A percentile compares a stretch with the other conserved stretches of the same genome.
phyloP scores from a whole-genome alignment of 2,888 invertebrate genomes.

The Lomographa bimaculata region DNA sequence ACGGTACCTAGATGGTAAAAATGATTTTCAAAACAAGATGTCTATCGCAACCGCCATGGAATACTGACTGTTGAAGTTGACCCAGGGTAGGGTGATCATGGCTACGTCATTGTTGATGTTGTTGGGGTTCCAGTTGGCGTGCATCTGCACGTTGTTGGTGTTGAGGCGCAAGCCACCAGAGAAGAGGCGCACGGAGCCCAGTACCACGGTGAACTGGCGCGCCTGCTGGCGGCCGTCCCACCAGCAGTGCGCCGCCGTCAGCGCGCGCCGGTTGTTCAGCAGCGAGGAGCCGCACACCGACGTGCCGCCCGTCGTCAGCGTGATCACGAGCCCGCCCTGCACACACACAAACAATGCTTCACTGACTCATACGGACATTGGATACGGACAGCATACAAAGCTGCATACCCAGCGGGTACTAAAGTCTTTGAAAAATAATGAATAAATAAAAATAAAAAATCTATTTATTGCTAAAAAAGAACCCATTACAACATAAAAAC shows the following conservation, averaged over 20 bases:
- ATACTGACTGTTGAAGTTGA: conserved; percentile 41
- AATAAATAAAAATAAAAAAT: no score
- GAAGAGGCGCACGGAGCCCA: conserved; percentile 43
- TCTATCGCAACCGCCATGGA: no score
- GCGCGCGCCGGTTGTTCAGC: conserved; percentile 38
- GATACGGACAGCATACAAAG: no score
- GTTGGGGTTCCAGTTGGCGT: conserved; percentile 34
- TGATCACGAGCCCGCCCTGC: conserved; percentile 38
- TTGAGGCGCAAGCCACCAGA: conserved; percentile 40
- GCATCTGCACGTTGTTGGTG: conserved; percentile 38
- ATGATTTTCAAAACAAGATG: no score
- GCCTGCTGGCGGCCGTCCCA: conserved; percentile 41
- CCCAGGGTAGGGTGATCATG: conserved; percentile 28
- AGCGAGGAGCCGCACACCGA: conserved; percentile 45
- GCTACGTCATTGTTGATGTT: conserved; percentile 41
- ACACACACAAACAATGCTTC: background rate
- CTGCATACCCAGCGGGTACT: no score
- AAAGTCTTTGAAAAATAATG: no score
- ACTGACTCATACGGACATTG: no score
- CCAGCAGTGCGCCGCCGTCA: no score
- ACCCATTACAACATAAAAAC: no score
- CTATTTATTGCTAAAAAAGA: no score
- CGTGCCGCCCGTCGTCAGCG: conserved; percentile 36
- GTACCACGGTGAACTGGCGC: conserved; percentile 44
- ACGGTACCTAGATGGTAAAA: no score